Percentiles rank a stretch among this genome's conserved stretches.
phyloP scores from a whole-genome alignment of 1,140 invertebrate genomes.

The Heliconius nattereri region DNA sequence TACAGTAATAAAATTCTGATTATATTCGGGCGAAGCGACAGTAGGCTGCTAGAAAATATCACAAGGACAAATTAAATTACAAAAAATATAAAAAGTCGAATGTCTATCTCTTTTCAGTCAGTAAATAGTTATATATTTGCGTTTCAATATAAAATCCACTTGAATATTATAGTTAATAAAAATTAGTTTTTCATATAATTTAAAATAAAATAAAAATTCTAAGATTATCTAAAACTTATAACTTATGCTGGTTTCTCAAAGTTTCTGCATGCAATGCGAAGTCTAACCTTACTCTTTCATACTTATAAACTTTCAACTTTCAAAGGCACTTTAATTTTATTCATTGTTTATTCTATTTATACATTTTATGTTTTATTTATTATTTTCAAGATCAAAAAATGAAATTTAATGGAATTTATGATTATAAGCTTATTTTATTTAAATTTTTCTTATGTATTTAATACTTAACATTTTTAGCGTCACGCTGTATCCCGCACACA shows the following conservation, averaged over 20 bases:
- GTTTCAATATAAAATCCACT: background rate
- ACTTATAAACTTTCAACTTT: slow-evolving; percentile 12
- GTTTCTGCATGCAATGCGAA: slow-evolving; percentile 1
- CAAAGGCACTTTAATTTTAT: slow-evolving; percentile 25
- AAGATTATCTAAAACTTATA: slow-evolving; percentile 12
- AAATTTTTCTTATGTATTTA: too few relatives aligned
- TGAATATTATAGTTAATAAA: background rate
- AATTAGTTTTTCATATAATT: background rate
- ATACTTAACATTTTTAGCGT: too few relatives aligned
- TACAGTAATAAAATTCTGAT: too few relatives aligned
- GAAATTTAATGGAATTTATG: background rate
- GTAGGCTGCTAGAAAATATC: background rate
- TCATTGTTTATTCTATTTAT: slow-evolving; percentile 19
- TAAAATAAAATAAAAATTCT: background rate
- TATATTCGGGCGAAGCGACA: background rate
- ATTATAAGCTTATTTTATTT: too few relatives aligned
- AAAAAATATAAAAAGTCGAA: background rate
- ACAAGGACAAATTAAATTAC: background rate
- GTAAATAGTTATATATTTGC: too few relatives aligned
- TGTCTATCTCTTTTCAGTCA: too few relatives aligned
- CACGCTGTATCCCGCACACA: too few relatives aligned
- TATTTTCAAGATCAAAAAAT: background rate
- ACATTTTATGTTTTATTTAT: slow-evolving; percentile 16
- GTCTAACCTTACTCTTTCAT: background rate
- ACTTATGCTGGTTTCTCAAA: background rate